Evolutionary conservation across 2,888 invertebrate genomes (phyloP).

Genomic region (Volucella inflata): DNA sequence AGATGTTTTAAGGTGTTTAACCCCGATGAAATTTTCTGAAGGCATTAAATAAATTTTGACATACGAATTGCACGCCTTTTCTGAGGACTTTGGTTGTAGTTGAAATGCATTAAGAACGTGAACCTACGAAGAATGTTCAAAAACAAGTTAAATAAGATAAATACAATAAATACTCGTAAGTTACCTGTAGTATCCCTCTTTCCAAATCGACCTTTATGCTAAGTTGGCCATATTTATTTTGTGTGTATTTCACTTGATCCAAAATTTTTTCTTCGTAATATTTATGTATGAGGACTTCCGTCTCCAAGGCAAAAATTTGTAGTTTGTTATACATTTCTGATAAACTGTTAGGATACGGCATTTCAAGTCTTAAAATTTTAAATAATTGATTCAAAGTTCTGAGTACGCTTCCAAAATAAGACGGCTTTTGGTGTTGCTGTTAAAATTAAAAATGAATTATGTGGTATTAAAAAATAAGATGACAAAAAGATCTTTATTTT

Average conservation of each 20-base stretch:
- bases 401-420: background rate
- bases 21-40: background rate
- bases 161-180: background rate
- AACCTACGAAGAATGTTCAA: constrained; percentile 7
- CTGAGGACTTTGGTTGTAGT: constrained; percentile 2
- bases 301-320: constrained; percentile 14
- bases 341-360: background rate
- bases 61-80: constrained; percentile 27
- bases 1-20: constrained; percentile 3
- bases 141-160: background rate
- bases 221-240: constrained; percentile 28
- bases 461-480: too few relatives aligned
- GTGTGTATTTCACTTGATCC: background rate
- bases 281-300: constrained; percentile 8
- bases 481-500: too few relatives aligned
- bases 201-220: constrained; percentile 15
- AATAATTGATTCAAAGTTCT: background rate
- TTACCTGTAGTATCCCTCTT: constrained; percentile 3
- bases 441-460: too few relatives aligned
- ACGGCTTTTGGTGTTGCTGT: constrained; percentile 20
- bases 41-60: constrained; percentile 26
- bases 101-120: constrained; percentile 34
- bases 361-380: constrained; percentile 1
- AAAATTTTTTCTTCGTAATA: constrained; percentile 13
- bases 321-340: background rate